A percentile compares a stretch with the other conserved stretches of the same genome.
Conservation (phyloP, 2,797 vertebrate species). For the Acrocephalus scirpaceus region DNA sequence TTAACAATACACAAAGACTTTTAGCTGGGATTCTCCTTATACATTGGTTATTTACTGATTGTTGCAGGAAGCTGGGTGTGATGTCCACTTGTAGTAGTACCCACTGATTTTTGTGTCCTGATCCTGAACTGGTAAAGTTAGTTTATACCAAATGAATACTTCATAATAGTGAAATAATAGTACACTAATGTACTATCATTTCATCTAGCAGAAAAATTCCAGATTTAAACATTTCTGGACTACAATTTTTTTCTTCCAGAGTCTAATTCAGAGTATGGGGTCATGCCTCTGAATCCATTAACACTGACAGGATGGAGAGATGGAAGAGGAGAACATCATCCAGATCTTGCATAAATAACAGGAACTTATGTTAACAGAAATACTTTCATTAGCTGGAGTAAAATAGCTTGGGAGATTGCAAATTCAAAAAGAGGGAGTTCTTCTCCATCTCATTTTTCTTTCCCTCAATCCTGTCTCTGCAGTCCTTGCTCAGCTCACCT, state of each 20-base stretch:
- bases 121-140: background rate
- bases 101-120: background rate
- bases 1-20: background rate
- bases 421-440: background rate
- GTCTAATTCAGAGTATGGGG: background rate
- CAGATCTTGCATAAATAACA: background rate
- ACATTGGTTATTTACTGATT: background rate
- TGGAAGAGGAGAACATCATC: background rate
- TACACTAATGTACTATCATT: background rate
- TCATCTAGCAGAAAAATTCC: background rate
- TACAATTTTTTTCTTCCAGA: background rate
- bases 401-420: background rate
- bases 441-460: background rate
- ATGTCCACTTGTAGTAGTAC: background rate
- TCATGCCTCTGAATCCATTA: background rate
- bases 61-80: background rate
- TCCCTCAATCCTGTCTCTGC: background rate
- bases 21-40: background rate
- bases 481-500: constrained; percentile 1
- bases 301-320: background rate
- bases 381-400: background rate
- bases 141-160: background rate
- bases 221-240: background rate
- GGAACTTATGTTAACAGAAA: background rate
- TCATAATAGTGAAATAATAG: background rate